These are phyloP conservation scores for Oscheius sp. DNA, from an alignment of 2,888 invertebrate species.

Conservation along the genomic window DNA sequence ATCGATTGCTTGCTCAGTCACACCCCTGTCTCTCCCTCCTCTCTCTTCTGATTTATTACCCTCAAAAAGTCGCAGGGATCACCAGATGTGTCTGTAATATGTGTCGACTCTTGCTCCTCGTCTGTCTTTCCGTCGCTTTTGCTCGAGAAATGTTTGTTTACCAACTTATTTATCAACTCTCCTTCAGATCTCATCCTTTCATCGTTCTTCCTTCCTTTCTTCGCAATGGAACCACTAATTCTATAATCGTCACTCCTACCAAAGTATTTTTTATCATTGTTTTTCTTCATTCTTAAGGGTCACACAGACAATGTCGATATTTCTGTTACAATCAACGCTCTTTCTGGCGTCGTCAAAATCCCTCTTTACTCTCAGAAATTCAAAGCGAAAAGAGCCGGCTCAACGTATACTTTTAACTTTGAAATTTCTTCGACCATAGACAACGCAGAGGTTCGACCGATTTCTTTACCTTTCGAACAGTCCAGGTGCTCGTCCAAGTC, in stretches of 20 bases:
- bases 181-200: conserved; percentile 22
- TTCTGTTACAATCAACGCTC: not conserved
- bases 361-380: conserved; percentile 10
- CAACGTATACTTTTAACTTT: conserved; percentile 10
- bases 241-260: conserved; percentile 34
- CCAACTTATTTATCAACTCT: not conserved
- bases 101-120: not conserved
- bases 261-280: conserved; percentile 14
- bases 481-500: not conserved
- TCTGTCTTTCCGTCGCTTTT: not conserved
- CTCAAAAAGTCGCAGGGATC: not conserved
- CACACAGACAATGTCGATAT: conserved; percentile 11
- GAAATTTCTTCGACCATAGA: not conserved
- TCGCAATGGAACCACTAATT: conserved; percentile 30
- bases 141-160: not conserved
- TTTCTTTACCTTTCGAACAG: not conserved
- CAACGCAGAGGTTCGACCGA: not conserved
- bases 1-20: conserved; percentile 24
- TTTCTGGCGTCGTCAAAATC: not conserved
- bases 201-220: conserved; percentile 38
- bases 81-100: not conserved
- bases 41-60: not conserved
- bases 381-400: conserved; percentile 18
- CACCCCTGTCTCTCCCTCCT: not conserved
- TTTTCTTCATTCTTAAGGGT: not conserved